Evolutionary conservation across 2,888 invertebrate species (phyloP).

Genomic region (Sicus ferrugineus): DNA sequence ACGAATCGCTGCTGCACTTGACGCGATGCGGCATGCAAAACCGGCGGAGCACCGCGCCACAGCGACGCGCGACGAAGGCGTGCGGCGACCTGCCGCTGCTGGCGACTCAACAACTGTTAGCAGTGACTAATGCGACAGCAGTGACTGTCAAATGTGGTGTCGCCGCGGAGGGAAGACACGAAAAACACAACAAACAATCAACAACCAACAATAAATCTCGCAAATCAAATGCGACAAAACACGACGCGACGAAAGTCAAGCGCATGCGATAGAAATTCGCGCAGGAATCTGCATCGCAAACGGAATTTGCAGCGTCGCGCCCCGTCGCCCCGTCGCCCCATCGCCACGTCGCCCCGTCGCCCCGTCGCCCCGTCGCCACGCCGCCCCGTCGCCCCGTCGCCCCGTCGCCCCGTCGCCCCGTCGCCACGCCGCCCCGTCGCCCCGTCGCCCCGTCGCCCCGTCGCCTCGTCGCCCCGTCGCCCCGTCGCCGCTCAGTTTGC

Average conservation of each 20-base stretch:
- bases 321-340: neutral
- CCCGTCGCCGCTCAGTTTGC: no score
- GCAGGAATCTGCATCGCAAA: constrained; percentile 1
- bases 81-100: neutral
- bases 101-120: neutral
- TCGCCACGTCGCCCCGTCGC: neutral
- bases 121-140: neutral
- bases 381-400: no score
- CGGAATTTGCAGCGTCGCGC: neutral
- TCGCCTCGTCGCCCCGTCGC: no score
- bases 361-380: neutral
- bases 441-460: no score
- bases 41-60: neutral
- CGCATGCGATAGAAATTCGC: neutral
- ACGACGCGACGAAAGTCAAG: neutral
- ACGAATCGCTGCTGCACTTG: constrained; percentile 26
- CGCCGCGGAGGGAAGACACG: constrained; percentile 7
- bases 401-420: no score
- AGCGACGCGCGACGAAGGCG: neutral
- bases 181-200: constrained; percentile 10
- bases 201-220: neutral
- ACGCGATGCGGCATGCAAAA: no score
- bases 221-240: neutral
- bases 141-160: neutral
- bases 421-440: no score